Percentiles rank a stretch among this genome's conserved stretches.
phyloP scores from a whole-genome alignment of 53 echinoderm and acorn worm species.

The Hippasteria phrygiana region DNA sequence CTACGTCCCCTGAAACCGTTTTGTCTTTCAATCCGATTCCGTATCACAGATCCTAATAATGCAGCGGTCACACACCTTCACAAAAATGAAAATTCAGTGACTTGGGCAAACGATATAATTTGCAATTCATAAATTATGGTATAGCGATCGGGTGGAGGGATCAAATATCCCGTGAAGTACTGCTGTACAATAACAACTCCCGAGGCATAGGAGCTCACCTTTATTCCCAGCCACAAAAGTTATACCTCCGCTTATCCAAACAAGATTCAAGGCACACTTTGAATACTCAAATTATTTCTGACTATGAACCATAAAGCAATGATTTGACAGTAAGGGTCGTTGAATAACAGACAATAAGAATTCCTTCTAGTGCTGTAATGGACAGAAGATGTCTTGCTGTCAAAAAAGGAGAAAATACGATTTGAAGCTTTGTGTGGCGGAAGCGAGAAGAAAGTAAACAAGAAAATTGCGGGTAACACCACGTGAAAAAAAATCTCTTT shows the following conservation, averaged over 20 bases:
- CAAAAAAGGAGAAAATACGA: too few relatives aligned
- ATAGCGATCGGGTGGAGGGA: constrained; percentile 19
- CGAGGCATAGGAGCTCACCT: not conserved
- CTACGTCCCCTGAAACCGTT: too few relatives aligned
- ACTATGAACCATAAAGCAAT: too few relatives aligned
- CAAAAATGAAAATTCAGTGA: constrained; percentile 1
- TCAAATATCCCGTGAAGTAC: constrained; percentile 26
- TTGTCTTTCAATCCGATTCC: too few relatives aligned
- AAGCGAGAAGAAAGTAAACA: too few relatives aligned
- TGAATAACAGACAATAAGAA: too few relatives aligned
- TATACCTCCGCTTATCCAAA: constrained; percentile 13
- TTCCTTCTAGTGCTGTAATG: too few relatives aligned
- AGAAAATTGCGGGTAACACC: too few relatives aligned
- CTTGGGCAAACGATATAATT: not conserved
- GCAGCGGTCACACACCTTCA: not conserved
- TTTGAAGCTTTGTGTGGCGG: too few relatives aligned
- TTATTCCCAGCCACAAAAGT: not conserved
- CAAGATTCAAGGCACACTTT: not conserved
- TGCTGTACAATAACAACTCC: constrained; percentile 11
- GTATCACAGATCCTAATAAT: not conserved
- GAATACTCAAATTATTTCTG: not conserved
- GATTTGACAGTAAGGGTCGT: too few relatives aligned
- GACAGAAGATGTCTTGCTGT: too few relatives aligned
- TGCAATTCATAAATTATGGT: constrained; percentile 48
- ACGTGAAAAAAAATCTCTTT: too few relatives aligned